A percentile compares a stretch with the other conserved stretches of the same genome.
These are phyloP conservation scores for Brienomyrus brachyistius DNA, from an alignment of 2,113 vertebrate genomes.

Conservation along the genomic window DNA sequence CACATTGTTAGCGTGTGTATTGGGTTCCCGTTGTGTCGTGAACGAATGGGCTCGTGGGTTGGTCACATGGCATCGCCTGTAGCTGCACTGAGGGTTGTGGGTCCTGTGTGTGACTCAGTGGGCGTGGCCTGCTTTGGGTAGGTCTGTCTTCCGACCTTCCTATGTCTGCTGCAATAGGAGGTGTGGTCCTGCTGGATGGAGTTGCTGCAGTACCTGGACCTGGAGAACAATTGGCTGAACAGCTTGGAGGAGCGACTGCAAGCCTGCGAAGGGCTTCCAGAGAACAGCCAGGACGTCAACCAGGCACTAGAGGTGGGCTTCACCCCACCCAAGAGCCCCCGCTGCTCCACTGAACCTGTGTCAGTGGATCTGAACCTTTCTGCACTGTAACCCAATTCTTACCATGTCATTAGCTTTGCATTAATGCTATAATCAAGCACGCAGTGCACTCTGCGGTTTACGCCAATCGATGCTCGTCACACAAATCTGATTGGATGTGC, in stretches of 20 bases:
- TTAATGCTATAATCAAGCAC: too few species aligned
- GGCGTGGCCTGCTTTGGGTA: not conserved
- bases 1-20: not conserved
- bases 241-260: slow-evolving; percentile 75
- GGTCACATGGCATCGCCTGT: not conserved
- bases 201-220: slow-evolving; percentile 85
- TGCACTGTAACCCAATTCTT: too few species aligned
- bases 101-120: not conserved
- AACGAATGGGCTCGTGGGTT: not conserved
- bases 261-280: slow-evolving; percentile 66
- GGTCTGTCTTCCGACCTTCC: not conserved
- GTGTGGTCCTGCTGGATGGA: slow-evolving; percentile 99
- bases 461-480: too few species aligned
- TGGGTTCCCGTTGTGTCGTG: not conserved
- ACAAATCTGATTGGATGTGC: too few species aligned
- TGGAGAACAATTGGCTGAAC: slow-evolving; percentile 82
- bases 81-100: not conserved
- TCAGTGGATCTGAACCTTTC: too few species aligned
- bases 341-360: not conserved
- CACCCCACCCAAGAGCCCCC: not conserved
- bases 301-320: slow-evolving; percentile 80
- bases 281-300: slow-evolving; percentile 65
- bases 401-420: too few species aligned
- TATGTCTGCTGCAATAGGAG: slow-evolving; percentile 59
- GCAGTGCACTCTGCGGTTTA: too few species aligned